Conservation (phyloP, 2,888 invertebrate species). For the Himalopsyche anomala region DNA sequence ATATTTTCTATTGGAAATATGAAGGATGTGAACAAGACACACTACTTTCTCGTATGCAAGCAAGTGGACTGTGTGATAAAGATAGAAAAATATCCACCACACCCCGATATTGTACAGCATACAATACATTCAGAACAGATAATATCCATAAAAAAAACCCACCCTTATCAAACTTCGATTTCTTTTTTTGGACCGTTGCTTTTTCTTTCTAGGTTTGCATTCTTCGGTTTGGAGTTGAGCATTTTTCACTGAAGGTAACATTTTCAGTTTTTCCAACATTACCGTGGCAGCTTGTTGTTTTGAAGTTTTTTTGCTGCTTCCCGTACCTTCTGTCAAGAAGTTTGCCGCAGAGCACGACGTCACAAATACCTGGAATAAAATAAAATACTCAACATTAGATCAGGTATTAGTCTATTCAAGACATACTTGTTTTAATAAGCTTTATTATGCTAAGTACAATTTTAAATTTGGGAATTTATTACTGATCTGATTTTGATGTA, state of each 20-base stretch:
- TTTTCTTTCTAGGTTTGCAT: constrained; percentile 69
- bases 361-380: constrained; percentile 77
- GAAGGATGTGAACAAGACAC: too few species aligned
- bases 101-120: too few species aligned
- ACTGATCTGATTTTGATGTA: too few species aligned
- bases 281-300: constrained; percentile 95
- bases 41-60: too few species aligned
- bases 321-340: constrained; percentile 92
- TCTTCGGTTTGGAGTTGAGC: constrained; percentile 66
- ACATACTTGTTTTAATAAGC: background rate
- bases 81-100: too few species aligned
- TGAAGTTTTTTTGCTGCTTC: constrained; percentile 94
- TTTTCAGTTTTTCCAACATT: constrained; percentile 92
- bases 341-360: constrained; percentile 85
- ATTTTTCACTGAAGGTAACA: constrained; percentile 74
- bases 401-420: background rate
- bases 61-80: too few species aligned
- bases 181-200: constrained; percentile 85
- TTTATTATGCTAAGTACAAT: too few species aligned
- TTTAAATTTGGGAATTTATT: too few species aligned
- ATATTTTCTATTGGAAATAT: too few species aligned
- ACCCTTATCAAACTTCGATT: constrained; percentile 93
- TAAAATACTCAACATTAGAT: background rate
- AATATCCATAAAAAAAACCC: constrained; percentile 35
- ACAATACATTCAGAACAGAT: background rate